These are phyloP conservation scores for Rhinolophus sinicus DNA, from an alignment of 2,113 vertebrate species.

Conservation along the genomic window DNA sequence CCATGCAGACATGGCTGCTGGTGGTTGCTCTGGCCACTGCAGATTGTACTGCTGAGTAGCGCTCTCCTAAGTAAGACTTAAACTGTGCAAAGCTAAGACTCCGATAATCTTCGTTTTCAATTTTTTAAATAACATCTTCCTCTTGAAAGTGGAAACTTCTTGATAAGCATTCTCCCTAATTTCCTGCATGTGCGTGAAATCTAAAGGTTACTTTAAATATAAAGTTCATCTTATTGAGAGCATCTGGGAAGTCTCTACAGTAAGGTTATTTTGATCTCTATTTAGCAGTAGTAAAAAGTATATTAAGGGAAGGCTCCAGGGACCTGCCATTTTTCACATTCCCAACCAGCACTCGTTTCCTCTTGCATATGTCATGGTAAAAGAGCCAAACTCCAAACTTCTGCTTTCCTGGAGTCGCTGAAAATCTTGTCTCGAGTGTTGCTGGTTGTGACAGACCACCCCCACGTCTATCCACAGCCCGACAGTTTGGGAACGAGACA, in stretches of 20 bases:
- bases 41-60: not conserved
- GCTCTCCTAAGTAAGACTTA: not conserved
- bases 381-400: constrained; percentile 61
- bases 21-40: not conserved
- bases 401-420: constrained; percentile 27
- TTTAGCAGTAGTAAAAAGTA: constrained; percentile 63
- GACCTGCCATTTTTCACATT: constrained; percentile 67
- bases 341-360: constrained; percentile 52
- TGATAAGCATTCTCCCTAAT: constrained; percentile 30
- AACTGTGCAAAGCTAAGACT: not conserved
- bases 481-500: not conserved
- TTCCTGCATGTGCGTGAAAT: constrained; percentile 60
- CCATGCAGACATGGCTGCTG: not conserved
- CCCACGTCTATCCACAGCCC: not conserved
- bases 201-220: constrained; percentile 76
- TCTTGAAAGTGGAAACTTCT: constrained; percentile 58
- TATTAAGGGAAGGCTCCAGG: constrained; percentile 39
- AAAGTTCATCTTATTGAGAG: constrained; percentile 71
- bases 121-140: constrained; percentile 44
- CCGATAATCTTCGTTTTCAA: not conserved
- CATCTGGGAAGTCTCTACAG: constrained; percentile 71
- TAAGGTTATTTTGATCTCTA: constrained; percentile 60
- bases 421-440: not conserved
- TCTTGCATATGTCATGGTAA: constrained; percentile 61
- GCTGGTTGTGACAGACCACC: constrained; percentile 9